Percentiles rank a stretch among this genome's conserved stretches.
Conservation (phyloP, 2,888 invertebrate genomes). For the Cantharis rufa region DNA sequence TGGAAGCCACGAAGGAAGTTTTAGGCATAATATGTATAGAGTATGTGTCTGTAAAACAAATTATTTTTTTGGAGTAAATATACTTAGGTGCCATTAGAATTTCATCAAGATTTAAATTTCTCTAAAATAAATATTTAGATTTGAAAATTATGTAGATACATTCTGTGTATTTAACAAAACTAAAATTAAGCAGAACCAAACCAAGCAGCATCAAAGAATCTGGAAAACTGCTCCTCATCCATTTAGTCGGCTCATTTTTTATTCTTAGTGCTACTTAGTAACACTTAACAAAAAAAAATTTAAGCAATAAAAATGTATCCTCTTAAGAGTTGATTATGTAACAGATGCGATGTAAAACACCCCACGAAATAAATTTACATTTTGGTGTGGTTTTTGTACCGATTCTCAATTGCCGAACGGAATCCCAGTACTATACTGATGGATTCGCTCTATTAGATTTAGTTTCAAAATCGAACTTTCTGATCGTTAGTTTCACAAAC, state of each 20-base stretch:
- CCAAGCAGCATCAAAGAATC: background rate
- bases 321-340: background rate
- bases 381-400: background rate
- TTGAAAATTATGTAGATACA: background rate
- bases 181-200: background rate
- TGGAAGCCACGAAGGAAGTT: background rate
- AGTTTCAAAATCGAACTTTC: background rate
- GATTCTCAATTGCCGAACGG: background rate
- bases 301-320: background rate
- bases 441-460: background rate
- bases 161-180: background rate
- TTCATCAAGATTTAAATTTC: background rate
- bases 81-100: background rate
- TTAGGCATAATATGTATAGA: background rate
- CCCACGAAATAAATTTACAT: background rate
- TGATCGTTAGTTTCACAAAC: background rate
- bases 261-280: background rate
- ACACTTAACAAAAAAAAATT: background rate
- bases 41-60: background rate
- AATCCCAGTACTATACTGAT: background rate
- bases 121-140: background rate
- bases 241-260: background rate
- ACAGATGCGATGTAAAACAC: background rate
- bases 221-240: background rate
- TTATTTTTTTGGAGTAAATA: background rate